Base-by-base conservation (phyloP, 2,888 invertebrate species). In the Cordylochernes scorpioides region DNA sequence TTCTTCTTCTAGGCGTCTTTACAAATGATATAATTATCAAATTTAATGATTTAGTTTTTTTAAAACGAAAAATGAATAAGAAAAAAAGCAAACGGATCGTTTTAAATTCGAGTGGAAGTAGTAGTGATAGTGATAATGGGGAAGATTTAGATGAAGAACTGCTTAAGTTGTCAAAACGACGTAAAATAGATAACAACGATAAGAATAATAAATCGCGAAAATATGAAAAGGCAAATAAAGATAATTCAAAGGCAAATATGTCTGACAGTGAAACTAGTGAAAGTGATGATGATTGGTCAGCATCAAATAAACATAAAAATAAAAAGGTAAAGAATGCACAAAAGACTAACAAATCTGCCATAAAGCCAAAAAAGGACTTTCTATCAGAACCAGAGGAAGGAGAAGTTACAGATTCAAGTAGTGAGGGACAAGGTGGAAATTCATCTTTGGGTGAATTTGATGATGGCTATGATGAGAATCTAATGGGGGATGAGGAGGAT, bases 401-500 rank as follows among this genome's bases (percentile, higher is more conserved):
- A 25, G 41, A 40, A 39, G 32, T 41, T 26, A 36, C 40, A 1
- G 38, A 38, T 19, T 31, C 31, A 26, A 33, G 29, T 13, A 31
- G 36, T 7, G 41, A 40, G 8, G 37, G 31, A 9, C 40, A 37
- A 8, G 38, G 32, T 25, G 40, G 33, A 16, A 42, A 33, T 32
- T 36, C 26, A 44, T 36, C 34, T 6, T 25, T 27, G 10, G 45
- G 77, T 42, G 84, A 86, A 52, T 91, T 88, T 49, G 72, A 84
- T 49, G 91, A 94, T 57, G 91, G 91, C 38, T 86, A 77, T 45
- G 91, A 88, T 51, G 88, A 91, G 39, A 77, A 91, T 50, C 63
- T 91, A 16, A 88, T 91, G 72, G 88, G 88, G 0, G 88, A 91
- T 52, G 86, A 78, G 35, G 88, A 82, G 42, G 94, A 94, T 58